Percentiles rank a stretch among this genome's conserved stretches.
Conservation (phyloP, 2,797 vertebrate species). For the Loriculus beryllinus region DNA sequence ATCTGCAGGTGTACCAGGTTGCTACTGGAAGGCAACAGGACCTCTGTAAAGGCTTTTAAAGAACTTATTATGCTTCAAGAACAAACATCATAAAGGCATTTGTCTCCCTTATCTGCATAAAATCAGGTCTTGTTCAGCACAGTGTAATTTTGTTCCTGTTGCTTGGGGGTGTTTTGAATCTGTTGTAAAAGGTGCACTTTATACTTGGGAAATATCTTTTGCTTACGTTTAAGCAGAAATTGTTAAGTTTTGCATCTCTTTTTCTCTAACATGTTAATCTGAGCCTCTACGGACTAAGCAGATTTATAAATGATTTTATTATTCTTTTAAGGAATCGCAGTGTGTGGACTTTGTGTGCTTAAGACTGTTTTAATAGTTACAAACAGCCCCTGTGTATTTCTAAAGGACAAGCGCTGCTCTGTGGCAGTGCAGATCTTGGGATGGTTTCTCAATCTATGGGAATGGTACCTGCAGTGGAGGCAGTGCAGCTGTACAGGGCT, state of each 20-base stretch:
- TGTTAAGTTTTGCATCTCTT: neutral
- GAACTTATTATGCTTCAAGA: neutral
- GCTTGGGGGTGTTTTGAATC: neutral
- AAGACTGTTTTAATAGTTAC: neutral
- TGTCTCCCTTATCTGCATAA: neutral
- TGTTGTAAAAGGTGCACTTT: constrained; percentile 50
- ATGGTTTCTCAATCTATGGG: accelerated
- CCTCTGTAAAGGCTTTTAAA: neutral
- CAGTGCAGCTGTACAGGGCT: neutral
- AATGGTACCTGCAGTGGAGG: neutral
- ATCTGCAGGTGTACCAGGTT: neutral
- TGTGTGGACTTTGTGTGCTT: neutral
- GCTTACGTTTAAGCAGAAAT: neutral
- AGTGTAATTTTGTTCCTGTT: neutral
- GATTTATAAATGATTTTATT: constrained; percentile 6
- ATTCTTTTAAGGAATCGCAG: neutral
- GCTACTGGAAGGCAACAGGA: neutral
- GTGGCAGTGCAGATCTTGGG: neutral
- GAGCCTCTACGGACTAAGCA: neutral
- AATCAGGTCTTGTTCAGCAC: neutral
- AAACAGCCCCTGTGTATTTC: neutral
- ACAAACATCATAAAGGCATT: neutral
- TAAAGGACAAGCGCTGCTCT: neutral
- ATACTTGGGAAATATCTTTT: neutral
- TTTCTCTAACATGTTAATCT: neutral